These are phyloP conservation scores for Exephanes ischioxanthus DNA, from an alignment of 2,888 invertebrate species.

Conservation along the genomic window DNA sequence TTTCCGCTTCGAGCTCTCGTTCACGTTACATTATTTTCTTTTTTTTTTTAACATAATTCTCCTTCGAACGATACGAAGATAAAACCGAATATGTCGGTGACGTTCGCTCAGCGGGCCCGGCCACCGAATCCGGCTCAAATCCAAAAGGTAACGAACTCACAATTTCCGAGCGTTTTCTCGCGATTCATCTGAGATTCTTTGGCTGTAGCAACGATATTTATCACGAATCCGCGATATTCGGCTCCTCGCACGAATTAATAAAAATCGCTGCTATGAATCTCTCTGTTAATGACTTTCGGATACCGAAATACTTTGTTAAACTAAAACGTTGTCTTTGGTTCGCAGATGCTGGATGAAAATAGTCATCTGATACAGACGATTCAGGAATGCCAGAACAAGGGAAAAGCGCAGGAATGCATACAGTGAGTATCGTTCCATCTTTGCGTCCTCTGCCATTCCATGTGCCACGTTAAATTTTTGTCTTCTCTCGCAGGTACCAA, in stretches of 20 bases:
- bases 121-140: slow-evolving; percentile 94
- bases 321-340: slow-evolving; percentile 21
- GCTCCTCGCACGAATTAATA: neutral
- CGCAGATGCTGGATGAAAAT: slow-evolving; percentile 97
- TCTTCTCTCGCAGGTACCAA: slow-evolving; percentile 88
- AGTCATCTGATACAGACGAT: slow-evolving; percentile 98
- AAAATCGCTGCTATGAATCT: neutral
- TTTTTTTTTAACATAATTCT: slow-evolving; percentile 28
- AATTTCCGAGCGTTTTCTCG: slow-evolving; percentile 11
- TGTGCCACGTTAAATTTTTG: neutral
- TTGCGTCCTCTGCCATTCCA: neutral
- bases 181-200: slow-evolving; percentile 24
- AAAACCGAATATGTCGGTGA: slow-evolving; percentile 88
- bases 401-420: slow-evolving; percentile 96
- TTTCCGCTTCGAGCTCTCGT: neutral
- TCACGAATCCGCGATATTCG: neutral
- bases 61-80: neutral
- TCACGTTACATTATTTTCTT: slow-evolving; percentile 9
- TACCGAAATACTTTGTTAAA: neutral
- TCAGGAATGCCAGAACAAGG: slow-evolving; percentile 98
- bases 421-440: slow-evolving; percentile 87
- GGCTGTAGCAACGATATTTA: neutral
- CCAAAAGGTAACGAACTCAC: slow-evolving; percentile 87
- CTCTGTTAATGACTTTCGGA: neutral
- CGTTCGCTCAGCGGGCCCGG: slow-evolving; percentile 90